phyloP scores from a whole-genome alignment of 2,797 vertebrate species.

The Oryzias dopingdopingensis region DNA sequence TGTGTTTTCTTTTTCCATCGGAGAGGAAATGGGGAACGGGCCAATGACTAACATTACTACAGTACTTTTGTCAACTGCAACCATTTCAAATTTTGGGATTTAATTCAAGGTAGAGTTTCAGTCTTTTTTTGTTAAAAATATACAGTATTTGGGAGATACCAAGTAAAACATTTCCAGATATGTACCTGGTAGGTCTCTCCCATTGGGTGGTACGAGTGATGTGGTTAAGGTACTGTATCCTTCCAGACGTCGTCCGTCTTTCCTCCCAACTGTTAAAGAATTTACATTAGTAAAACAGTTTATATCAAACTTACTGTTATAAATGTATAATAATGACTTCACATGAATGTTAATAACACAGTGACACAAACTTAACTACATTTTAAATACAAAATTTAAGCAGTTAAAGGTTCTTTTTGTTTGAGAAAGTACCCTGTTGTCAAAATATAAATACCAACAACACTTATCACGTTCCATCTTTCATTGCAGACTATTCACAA shows the following conservation, averaged over 20 bases:
- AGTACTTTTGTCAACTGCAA: background rate
- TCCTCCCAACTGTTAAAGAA: constrained; percentile 88
- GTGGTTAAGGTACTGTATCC: constrained; percentile 95
- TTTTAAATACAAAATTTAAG: background rate
- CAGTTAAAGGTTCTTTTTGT: background rate
- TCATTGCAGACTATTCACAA: too few relatives aligned
- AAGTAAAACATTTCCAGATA: background rate
- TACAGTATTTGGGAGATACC: background rate
- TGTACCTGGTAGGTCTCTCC: constrained; percentile 93
- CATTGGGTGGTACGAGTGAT: constrained; percentile 95
- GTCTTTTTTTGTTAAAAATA: background rate
- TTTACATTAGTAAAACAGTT: constrained; percentile 27
- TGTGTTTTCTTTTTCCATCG: constrained; percentile 11
- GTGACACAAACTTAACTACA: background rate
- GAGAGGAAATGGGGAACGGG: constrained; percentile 21
- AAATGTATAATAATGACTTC: background rate
- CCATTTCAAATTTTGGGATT: too few relatives aligned
- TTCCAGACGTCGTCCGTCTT: constrained; percentile 90
- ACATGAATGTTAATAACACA: background rate
- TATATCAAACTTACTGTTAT: background rate
- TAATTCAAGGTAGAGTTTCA: background rate
- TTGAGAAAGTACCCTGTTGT: background rate
- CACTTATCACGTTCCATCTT: background rate
- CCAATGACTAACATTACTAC: constrained; percentile 9
- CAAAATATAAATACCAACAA: background rate